Conservation (phyloP, 2,888 invertebrate genomes). For the Phytoseiulus persimilis region DNA sequence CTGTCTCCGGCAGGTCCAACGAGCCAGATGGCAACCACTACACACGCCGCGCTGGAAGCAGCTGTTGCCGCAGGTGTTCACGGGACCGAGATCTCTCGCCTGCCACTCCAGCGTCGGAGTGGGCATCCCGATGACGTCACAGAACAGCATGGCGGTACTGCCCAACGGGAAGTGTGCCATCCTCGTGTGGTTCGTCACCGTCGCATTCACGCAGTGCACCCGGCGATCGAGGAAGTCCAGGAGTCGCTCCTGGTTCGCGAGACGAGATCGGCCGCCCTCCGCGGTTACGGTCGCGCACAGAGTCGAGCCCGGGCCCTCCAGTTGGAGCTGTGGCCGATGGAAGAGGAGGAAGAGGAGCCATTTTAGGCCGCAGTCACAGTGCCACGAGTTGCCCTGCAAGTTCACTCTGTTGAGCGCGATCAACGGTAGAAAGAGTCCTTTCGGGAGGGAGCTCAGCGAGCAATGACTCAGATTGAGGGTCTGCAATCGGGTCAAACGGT, state of each 20-base stretch:
- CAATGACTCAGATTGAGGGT: constrained; percentile 57
- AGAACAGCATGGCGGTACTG: constrained; percentile 63
- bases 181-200: constrained; percentile 44
- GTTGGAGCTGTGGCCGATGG: constrained; percentile 42
- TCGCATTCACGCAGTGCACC: constrained; percentile 63
- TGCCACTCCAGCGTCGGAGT: constrained; percentile 54
- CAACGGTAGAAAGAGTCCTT: constrained; percentile 43
- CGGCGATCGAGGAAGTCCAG: constrained; percentile 52
- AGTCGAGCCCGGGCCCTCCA: constrained; percentile 44
- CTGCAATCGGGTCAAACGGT: constrained; percentile 44
- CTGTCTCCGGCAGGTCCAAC: neutral
- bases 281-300: constrained; percentile 41
- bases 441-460: constrained; percentile 49
- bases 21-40: constrained; percentile 43
- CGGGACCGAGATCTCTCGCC: neutral
- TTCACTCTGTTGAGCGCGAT: constrained; percentile 42
- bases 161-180: constrained; percentile 50
- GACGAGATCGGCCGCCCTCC: constrained; percentile 37
- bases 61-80: constrained; percentile 9
- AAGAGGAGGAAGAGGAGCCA: constrained; percentile 62
- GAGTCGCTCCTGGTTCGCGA: constrained; percentile 46
- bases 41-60: neutral
- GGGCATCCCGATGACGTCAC: constrained; percentile 56
- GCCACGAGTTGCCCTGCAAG: constrained; percentile 48
- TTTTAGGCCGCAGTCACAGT: constrained; percentile 48